Evolutionary conservation across 1,140 invertebrate species (phyloP).

Genomic region (Microplitis mediator): DNA sequence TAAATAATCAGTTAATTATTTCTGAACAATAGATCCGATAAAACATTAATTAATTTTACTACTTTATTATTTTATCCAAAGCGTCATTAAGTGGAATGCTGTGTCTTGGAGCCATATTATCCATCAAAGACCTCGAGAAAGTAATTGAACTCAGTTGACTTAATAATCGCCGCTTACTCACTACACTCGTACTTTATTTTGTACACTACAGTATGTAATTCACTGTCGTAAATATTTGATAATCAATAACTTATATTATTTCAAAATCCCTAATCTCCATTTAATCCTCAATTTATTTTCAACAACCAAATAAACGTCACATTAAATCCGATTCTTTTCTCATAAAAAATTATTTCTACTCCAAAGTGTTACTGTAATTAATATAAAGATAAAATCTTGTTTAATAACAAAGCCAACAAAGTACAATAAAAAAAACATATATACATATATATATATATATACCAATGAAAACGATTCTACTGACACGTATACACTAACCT

Average conservation of each 20-base stretch:
- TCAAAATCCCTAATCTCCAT: background rate
- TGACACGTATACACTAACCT: conserved; percentile 37
- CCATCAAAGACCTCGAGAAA: conserved; percentile 31
- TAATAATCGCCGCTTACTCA: conserved; percentile 36
- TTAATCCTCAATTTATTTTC: too few relatives aligned
- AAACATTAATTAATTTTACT: background rate
- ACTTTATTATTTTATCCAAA: background rate
- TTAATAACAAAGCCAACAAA: background rate
- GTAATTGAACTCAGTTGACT: conserved; percentile 48
- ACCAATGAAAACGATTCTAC: conserved; percentile 10
- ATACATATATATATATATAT: background rate
- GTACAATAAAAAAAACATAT: background rate
- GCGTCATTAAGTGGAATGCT: background rate
- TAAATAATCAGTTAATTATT: too few relatives aligned
- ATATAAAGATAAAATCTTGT: background rate
- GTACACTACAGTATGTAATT: too few relatives aligned
- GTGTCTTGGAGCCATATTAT: background rate
- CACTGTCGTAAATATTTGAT: too few relatives aligned
- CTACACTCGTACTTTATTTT: background rate
- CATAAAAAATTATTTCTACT: background rate
- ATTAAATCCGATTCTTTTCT: background rate
- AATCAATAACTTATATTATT: too few relatives aligned
- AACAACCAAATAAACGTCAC: too few relatives aligned
- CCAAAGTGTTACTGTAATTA: background rate
- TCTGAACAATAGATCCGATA: background rate